Evolutionary conservation across 2,113 vertebrate species (phyloP).

Genomic region (Vidua macroura): DNA sequence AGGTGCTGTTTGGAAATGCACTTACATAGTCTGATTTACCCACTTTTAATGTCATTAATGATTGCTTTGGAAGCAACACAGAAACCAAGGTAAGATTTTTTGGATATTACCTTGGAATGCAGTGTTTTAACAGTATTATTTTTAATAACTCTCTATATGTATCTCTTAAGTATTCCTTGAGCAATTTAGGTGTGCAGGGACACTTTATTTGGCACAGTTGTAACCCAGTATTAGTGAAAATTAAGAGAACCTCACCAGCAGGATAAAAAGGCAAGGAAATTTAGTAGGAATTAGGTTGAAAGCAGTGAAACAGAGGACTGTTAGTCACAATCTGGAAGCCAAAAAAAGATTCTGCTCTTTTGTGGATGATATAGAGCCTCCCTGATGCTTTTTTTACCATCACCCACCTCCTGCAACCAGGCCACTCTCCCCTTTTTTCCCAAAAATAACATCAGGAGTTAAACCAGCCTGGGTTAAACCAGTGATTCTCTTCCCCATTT

Average conservation of each 20-base stretch:
- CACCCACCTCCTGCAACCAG: neutral
- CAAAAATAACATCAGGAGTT: neutral
- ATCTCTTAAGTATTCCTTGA: neutral
- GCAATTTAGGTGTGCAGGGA: neutral
- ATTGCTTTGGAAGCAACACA: conserved; percentile 3
- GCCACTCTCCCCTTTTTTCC: neutral
- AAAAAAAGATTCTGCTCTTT: neutral
- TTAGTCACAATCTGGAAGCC: neutral
- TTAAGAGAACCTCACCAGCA: neutral
- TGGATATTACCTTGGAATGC: neutral
- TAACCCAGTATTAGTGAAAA: neutral
- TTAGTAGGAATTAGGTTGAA: neutral
- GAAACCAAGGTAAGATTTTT: neutral
- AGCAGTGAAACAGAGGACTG: neutral
- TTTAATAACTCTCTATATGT: neutral
- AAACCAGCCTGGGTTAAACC: neutral
- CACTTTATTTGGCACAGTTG: neutral
- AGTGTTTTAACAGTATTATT: neutral
- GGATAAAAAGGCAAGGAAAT: neutral
- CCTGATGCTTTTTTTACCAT: neutral
- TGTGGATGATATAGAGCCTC: neutral
- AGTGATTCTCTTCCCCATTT: neutral
- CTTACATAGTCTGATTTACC: neutral
- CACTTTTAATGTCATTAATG: neutral
- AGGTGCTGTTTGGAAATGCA: neutral